Evolutionary conservation across 53 echinoderm and acorn worm genomes (phyloP).

Genomic region (Actinopyga echinites): DNA sequence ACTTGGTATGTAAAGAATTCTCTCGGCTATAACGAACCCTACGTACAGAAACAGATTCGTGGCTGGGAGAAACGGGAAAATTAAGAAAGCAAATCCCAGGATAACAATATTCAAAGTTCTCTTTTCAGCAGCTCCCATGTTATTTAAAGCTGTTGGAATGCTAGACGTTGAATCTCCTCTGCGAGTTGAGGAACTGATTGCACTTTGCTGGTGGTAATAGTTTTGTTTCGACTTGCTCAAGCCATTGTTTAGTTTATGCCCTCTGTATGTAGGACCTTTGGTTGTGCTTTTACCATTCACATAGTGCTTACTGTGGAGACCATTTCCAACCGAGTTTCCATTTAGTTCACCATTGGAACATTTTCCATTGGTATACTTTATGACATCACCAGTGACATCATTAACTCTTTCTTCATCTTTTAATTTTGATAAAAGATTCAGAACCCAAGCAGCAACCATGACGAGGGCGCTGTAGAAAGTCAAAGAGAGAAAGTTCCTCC

Average conservation of each 20-base stretch:
- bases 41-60: conserved; percentile 95
- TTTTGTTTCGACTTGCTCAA: conserved; percentile 42
- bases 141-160: not conserved
- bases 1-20: conserved; percentile 97
- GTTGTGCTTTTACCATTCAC: conserved; percentile 17
- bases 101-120: conserved; percentile 64
- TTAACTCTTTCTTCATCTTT: no score
- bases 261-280: not conserved
- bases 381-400: not conserved
- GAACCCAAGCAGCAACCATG: not conserved
- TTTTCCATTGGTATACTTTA: not conserved
- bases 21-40: conserved; percentile 93
- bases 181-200: not conserved
- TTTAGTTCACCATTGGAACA: conserved; percentile 15
- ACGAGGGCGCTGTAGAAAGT: conserved; percentile 56
- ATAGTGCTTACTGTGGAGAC: not conserved
- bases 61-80: conserved; percentile 87
- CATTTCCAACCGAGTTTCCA: not conserved
- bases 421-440: not conserved
- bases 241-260: conserved; percentile 1
- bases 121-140: conserved; percentile 25
- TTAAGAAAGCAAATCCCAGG: conserved; percentile 64
- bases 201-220: not conserved
- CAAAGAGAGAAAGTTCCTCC: conserved; percentile 69
- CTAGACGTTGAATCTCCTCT: not conserved